Conservation (phyloP, 2,888 invertebrate genomes). For the Drosophila fulvimacula region DNA sequence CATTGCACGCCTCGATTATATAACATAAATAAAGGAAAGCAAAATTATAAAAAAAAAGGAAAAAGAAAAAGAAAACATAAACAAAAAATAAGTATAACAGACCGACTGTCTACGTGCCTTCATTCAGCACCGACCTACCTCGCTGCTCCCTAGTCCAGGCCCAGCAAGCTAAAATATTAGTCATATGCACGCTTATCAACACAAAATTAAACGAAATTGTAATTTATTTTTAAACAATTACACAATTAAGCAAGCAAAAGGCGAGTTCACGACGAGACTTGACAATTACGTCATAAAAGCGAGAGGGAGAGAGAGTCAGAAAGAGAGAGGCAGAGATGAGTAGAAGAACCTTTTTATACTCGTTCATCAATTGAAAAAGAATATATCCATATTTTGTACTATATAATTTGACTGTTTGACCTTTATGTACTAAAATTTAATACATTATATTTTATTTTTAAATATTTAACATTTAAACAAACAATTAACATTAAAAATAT, state of each 20-base stretch:
- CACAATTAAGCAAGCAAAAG: slow-evolving; percentile 41
- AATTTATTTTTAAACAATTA: slow-evolving; percentile 70
- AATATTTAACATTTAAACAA: no score
- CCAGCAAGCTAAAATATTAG: slow-evolving; percentile 44
- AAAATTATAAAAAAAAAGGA: not conserved
- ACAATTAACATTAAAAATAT: no score
- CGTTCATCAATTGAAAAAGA: not conserved
- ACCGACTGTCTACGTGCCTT: slow-evolving; percentile 62
- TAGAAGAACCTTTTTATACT: not conserved
- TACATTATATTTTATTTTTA: no score
- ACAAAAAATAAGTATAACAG: slow-evolving; percentile 38
- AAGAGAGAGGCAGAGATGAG: not conserved
- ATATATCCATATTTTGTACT: no score
- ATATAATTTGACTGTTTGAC: no score
- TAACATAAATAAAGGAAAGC: slow-evolving; percentile 60
- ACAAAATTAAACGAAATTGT: slow-evolving; percentile 44
- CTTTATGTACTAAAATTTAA: no score
- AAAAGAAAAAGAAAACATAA: not conserved
- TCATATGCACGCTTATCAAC: slow-evolving; percentile 60
- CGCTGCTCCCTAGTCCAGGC: not conserved
- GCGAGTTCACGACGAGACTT: slow-evolving; percentile 18
- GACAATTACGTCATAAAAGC: slow-evolving; percentile 15
- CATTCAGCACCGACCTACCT: slow-evolving; percentile 4
- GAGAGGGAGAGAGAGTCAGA: not conserved
- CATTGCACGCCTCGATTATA: slow-evolving; percentile 55